A percentile compares a stretch with the other conserved stretches of the same genome.
Evolutionary conservation across 2,888 invertebrate species (phyloP).

Genomic region (Sminthurinus aureus): DNA sequence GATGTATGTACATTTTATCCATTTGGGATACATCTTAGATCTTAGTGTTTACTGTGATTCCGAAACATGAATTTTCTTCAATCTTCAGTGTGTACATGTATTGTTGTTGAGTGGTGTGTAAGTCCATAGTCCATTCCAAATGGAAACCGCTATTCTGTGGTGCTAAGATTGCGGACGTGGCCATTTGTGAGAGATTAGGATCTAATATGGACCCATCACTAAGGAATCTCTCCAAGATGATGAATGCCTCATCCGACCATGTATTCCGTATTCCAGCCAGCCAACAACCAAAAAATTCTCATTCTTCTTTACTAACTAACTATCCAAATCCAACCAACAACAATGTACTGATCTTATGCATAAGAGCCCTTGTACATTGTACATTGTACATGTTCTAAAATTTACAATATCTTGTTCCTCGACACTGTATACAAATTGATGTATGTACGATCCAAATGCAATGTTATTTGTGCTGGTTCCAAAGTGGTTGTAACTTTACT

Average conservation of each 20-base stretch:
- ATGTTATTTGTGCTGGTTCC: too few species aligned
- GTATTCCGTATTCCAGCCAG: background rate
- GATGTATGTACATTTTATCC: background rate
- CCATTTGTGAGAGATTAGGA: conserved; percentile 48
- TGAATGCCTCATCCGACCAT: conserved; percentile 45
- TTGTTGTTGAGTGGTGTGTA: conserved; percentile 3
- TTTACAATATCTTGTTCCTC: background rate
- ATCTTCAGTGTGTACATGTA: background rate
- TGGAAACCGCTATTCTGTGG: background rate
- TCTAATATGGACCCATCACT: conserved; percentile 54
- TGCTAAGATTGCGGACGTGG: conserved; percentile 37
- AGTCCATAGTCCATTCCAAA: background rate
- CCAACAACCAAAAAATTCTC: background rate
- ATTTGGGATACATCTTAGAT: background rate
- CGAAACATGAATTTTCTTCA: background rate
- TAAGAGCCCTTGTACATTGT: background rate
- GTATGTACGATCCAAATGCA: background rate
- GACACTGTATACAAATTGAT: background rate
- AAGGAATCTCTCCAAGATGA: conserved; percentile 54
- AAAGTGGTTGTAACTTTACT: too few species aligned
- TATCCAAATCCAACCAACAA: too few species aligned
- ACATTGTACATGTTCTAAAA: background rate
- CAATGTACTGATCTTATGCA: too few species aligned
- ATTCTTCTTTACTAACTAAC: conserved; percentile 2
- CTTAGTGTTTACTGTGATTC: too few species aligned